Conservation (phyloP, 2,797 vertebrate genomes). For the Leuciscus waleckii region DNA sequence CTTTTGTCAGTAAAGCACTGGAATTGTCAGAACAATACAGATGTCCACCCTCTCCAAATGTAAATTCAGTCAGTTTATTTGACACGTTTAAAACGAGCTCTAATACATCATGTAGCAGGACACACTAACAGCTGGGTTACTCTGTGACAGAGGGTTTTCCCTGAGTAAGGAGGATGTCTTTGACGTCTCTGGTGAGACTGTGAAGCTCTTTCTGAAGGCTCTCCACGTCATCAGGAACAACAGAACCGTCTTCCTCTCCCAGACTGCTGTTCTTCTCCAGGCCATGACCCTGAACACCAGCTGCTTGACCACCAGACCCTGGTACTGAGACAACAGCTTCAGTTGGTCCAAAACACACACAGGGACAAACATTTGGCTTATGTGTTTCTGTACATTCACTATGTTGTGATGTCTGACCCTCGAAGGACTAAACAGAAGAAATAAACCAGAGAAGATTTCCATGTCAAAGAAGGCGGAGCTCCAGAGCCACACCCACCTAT, state of each 20-base stretch:
- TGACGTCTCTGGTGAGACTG: constrained; percentile 82
- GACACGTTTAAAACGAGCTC: neutral
- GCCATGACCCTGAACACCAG: constrained; percentile 86
- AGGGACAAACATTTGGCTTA: neutral
- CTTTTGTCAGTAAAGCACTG: neutral
- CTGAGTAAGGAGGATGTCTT: constrained; percentile 87
- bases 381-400: neutral
- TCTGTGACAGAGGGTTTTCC: constrained; percentile 85
- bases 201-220: constrained; percentile 81
- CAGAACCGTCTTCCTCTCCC: constrained; percentile 46
- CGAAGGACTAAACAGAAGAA: too few relatives aligned
- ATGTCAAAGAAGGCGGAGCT: too few relatives aligned
- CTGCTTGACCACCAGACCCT: constrained; percentile 93
- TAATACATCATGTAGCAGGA: neutral
- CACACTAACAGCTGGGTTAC: constrained; percentile 69
- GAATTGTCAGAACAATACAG: neutral
- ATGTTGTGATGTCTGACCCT: neutral
- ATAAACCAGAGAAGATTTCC: too few relatives aligned
- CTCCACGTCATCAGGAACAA: constrained; percentile 70
- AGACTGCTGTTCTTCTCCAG: constrained; percentile 71
- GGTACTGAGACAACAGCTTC: constrained; percentile 85
- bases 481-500: too few relatives aligned
- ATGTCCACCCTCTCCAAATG: neutral
- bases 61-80: constrained; percentile 24
- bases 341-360: constrained; percentile 83